Evolutionary conservation across 2,797 vertebrate genomes (phyloP), one percentile per base, ranked within the genome.

Genomic region (Helostoma temminkii): DNA sequence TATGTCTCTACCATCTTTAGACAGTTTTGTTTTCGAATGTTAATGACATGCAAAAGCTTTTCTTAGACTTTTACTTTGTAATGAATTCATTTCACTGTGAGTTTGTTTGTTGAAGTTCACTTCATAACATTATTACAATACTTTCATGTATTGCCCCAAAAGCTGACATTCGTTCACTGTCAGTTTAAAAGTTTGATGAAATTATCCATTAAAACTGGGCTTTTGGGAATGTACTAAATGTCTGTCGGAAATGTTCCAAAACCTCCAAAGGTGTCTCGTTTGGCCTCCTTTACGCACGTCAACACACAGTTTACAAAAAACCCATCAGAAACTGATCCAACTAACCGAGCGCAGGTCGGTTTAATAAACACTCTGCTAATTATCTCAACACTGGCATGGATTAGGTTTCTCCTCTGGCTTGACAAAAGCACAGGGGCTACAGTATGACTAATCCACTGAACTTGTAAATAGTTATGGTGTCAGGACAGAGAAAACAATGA

Each of bases 401-500:
- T 93, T 90, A 87, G 73, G 87, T 93, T 93, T 88, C 87, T 88
- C 81, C 80, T 92, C 76, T 85, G 86, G 86, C 85, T 90, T 24
- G 68, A 89, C 89, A 90, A 93, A 93, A 90, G 76, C 74, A 73
- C 63, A 22, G 87, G 81, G 88, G 89, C 92, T 92, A 93, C 89
- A 90, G 89, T 89, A 90, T 88, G 89, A 91, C 91, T 95, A 95
- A 94, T 92, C 92, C 89, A 85, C 82, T 92, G 90, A 93, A 93
- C 84, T 93, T 93, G 90, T 92, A 92, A 91, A 94, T 92, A 90
- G 86, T 93, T 92, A 93, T 91, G 83, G 90, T 93, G 91, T 91
- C 85, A 89, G 90, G 84, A 81, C 86, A 93, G 91, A 91, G 86
- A 93, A 91, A 94, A 93, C 93, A 94, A 92, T 93, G 87, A 91